Base-by-base conservation (phyloP, 2,797 vertebrate species). In the Cuculus canorus region DNA sequence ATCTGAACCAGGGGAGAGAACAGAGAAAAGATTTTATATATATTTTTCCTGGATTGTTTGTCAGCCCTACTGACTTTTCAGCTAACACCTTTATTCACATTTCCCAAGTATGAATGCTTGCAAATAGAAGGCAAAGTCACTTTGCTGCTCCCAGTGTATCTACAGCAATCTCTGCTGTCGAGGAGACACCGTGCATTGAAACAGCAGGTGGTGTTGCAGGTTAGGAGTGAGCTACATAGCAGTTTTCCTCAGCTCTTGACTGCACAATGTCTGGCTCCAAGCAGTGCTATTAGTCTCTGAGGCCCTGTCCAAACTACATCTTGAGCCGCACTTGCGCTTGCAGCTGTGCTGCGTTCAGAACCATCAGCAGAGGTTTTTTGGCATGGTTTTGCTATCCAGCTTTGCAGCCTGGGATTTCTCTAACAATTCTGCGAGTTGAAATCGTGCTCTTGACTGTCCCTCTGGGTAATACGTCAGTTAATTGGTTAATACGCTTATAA, bases 121-220 rank as follows among this genome's bases (percentile, higher is more conserved):
- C 35, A 47, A 9, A 59, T 14, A 56, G 85, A 18, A 10, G 53
- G 33, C 28, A 30, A 3, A 37, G 89, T 17, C 2, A 2, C 5
- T 77, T 7, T 78, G 80, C 89, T 71, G 83, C 63, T 79, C 56
- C n/a, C 64, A 5, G 76, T 6, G 0, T 11, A 61, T 11, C 75
- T 0, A 0, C 72, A 59, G 70, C 79, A 75, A 39, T 63, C 71
- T 9, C 45, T 27, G 8, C 79, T 54, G 85, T 21, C 0, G 69
- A 66, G 86, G 60, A 88, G 85, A 86, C 72, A 39, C 89, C 0
- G 5, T 53, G 89, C 35, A 11, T 60, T 82, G 95, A n/a, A 92
- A 97, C 96, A 97, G 95, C 96, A 97, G 95, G 96, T 96, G 96
- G 95, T 97, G 96, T 93, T 96, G 95, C 95, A 96, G 96, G 95